Evolutionary conservation across 2,797 vertebrate genomes (phyloP).

Genomic region (Ptychadena robeensis): DNA sequence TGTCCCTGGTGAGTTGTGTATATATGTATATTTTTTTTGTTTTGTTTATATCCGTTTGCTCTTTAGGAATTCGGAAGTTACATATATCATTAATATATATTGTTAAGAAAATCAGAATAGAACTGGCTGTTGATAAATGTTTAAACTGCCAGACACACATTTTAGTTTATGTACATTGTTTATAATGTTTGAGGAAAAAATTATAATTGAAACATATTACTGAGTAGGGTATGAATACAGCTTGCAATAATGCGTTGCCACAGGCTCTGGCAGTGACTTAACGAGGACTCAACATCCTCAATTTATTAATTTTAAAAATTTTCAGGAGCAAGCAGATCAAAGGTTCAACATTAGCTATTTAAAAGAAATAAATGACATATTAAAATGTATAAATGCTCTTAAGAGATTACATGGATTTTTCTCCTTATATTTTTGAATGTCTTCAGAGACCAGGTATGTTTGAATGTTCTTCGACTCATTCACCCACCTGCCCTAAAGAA

Average conservation of each 20-base stretch:
- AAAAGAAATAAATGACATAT: slow-evolving; percentile 43
- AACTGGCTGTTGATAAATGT: neutral
- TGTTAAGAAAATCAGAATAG: neutral
- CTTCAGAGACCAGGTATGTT: slow-evolving; percentile 34
- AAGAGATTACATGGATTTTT: slow-evolving; percentile 30
- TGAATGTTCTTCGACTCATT: slow-evolving; percentile 45
- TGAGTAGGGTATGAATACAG: slow-evolving; percentile 17
- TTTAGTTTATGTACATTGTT: neutral
- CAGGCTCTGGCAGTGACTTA: slow-evolving; percentile 28
- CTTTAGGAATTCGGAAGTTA: too few species aligned
- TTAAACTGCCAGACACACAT: neutral
- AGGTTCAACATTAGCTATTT: slow-evolving; percentile 36
- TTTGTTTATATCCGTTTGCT: too few species aligned
- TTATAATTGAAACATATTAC: slow-evolving; percentile 9
- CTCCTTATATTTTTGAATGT: slow-evolving; percentile 27
- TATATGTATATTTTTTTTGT: too few species aligned
- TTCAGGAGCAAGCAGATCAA: slow-evolving; percentile 22
- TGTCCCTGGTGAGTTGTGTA: too few species aligned
- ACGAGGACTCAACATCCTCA: neutral
- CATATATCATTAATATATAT: neutral
- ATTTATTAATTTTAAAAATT: slow-evolving; percentile 38
- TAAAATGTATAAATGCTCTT: slow-evolving; percentile 11
- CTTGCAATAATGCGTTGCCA: slow-evolving; percentile 14
- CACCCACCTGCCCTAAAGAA: slow-evolving; percentile 41
- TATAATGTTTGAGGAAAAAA: neutral